These are phyloP conservation scores for Ara ararauna DNA, from an alignment of 2,797 vertebrate species.

Conservation along the genomic window DNA sequence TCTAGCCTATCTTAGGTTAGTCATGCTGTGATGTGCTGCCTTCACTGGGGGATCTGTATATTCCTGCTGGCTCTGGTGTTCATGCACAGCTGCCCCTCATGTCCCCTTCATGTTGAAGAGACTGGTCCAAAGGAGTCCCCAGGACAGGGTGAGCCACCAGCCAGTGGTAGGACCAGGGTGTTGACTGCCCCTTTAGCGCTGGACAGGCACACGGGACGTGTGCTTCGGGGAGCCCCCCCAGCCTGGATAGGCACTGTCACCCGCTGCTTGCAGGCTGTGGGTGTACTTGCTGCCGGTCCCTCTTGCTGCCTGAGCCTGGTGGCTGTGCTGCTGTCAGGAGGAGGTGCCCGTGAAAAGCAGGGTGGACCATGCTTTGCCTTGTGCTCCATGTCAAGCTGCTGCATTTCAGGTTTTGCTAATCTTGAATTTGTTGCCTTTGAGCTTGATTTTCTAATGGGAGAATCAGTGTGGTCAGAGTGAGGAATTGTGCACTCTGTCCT, in stretches of 20 bases:
- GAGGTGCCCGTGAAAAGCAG: not conserved
- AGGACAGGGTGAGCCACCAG: not conserved
- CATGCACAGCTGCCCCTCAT: rapidly evolving
- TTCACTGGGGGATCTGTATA: rapidly evolving
- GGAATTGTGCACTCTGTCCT: not conserved
- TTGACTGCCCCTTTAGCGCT: not conserved
- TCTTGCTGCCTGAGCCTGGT: not conserved
- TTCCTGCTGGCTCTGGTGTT: not conserved
- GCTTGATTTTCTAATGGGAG: not conserved
- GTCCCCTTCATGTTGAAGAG: not conserved
- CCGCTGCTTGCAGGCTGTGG: rapidly evolving
- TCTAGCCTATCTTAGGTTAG: too few species aligned
- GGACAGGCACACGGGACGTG: rapidly evolving
- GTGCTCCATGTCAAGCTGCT: not conserved
- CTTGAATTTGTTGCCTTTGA: not conserved
- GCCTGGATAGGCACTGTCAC: rapidly evolving
- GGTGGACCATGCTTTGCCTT: not conserved
- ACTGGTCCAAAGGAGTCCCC: rapidly evolving
- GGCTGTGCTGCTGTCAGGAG: rapidly evolving
- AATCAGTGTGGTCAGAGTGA: not conserved
- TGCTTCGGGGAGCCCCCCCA: not conserved
- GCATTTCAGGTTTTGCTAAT: not conserved
- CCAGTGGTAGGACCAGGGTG: rapidly evolving
- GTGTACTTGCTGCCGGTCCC: not conserved
- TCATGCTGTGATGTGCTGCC: not conserved